phyloP scores from a whole-genome alignment of 2,113 vertebrate species.

The Lepisosteus oculatus region DNA sequence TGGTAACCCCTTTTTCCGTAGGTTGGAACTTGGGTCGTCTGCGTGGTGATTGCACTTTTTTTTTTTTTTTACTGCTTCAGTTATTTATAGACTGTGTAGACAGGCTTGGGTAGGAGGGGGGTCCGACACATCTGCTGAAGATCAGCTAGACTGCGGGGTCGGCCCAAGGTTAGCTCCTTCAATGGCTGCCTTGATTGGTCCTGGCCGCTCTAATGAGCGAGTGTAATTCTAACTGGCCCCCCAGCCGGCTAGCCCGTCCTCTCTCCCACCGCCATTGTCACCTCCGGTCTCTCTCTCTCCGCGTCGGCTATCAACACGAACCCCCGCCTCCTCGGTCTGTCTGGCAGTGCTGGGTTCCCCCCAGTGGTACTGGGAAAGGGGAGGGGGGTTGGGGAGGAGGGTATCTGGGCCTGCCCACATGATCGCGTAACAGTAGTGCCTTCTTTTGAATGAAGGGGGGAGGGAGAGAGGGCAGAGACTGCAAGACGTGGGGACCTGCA shows the following conservation, averaged over 20 bases:
- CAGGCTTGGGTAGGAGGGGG: constrained; percentile 39
- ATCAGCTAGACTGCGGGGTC: constrained; percentile 60
- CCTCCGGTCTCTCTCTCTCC: constrained; percentile 46
- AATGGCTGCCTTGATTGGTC: constrained; percentile 57
- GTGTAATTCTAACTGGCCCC: constrained; percentile 50
- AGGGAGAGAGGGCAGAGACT: constrained; percentile 15
- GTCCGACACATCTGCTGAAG: constrained; percentile 59
- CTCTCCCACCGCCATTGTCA: constrained; percentile 51
- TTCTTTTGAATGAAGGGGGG: constrained; percentile 42
- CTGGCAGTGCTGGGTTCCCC: constrained; percentile 42
- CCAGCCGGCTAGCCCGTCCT: constrained; percentile 41
- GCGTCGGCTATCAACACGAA: constrained; percentile 38
- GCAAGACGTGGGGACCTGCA: constrained; percentile 24
- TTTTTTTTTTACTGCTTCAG: constrained; percentile 38
- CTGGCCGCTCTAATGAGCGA: constrained; percentile 51
- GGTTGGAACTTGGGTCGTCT: background rate
- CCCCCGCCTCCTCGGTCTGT: constrained; percentile 33
- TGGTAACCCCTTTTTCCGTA: too few species aligned
- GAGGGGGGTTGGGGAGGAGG: constrained; percentile 41
- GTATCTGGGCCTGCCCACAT: constrained; percentile 27
- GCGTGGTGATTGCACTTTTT: constrained; percentile 14
- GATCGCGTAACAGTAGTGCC: constrained; percentile 35
- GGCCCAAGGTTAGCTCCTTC: constrained; percentile 66
- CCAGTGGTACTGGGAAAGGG: background rate
- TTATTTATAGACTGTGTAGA: constrained; percentile 61